phyloP scores from a whole-genome alignment of 2,888 invertebrate genomes.

The Hylaea fasciaria region DNA sequence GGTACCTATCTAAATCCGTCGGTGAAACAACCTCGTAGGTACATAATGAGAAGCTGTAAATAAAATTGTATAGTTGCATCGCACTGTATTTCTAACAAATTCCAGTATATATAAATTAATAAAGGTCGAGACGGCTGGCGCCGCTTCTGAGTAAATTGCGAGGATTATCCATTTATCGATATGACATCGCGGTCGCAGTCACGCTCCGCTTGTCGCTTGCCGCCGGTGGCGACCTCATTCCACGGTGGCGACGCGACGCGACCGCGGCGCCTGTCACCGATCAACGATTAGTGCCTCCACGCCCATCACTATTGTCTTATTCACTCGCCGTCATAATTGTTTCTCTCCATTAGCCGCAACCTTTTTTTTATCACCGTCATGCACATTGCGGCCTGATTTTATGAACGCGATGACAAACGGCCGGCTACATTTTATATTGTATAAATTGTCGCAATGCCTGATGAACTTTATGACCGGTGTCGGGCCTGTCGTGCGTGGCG shows the following conservation, averaged over 20 bases:
- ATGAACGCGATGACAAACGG: constrained; percentile 45
- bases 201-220: constrained; percentile 59
- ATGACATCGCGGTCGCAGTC: constrained; percentile 54
- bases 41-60: background rate
- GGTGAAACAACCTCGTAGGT: background rate
- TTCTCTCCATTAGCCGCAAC: constrained; percentile 41
- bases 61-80: background rate
- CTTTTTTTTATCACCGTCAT: constrained; percentile 35
- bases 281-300: constrained; percentile 63
- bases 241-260: constrained; percentile 48
- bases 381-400: constrained; percentile 46
- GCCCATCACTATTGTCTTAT: constrained; percentile 76
- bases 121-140: constrained; percentile 27
- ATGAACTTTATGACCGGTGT: constrained; percentile 53
- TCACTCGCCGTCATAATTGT: constrained; percentile 53
- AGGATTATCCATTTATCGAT: constrained; percentile 63
- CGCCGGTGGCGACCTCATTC: constrained; percentile 68
- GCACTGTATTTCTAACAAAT: background rate
- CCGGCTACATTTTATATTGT: constrained; percentile 33
- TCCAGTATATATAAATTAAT: background rate
- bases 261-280: constrained; percentile 66
- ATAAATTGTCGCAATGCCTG: constrained; percentile 39
- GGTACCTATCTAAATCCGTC: background rate
- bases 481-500: constrained; percentile 45
- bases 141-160: constrained; percentile 40